A percentile compares a stretch with the other conserved stretches of the same genome.
phyloP scores from a whole-genome alignment of 2,797 vertebrate genomes.

The Oceanodroma leucorhoa region DNA sequence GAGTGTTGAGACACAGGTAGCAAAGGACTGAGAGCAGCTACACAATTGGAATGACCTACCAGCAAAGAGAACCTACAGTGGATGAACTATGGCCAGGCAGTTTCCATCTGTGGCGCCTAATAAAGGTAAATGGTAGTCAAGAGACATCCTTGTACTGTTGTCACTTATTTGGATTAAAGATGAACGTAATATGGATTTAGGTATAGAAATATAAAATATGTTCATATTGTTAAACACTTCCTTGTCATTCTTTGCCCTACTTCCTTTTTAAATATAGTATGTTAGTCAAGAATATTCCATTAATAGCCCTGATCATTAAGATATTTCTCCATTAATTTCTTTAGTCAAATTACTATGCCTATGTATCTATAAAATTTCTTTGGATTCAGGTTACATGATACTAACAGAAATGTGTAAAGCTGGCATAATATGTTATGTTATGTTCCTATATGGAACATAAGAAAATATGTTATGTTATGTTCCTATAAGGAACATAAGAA shows the following conservation, averaged over 20 bases:
- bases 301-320: neutral
- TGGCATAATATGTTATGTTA: too few species aligned
- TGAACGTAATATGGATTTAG: neutral
- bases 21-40: neutral
- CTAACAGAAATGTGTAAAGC: neutral
- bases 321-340: neutral
- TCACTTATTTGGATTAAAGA: neutral
- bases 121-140: neutral
- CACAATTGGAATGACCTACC: neutral
- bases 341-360: neutral
- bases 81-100: neutral
- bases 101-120: neutral
- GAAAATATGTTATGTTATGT: too few species aligned
- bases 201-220: neutral
- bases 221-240: neutral
- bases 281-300: neutral
- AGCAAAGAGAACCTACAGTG: neutral
- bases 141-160: neutral
- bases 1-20: neutral
- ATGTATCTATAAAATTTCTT: neutral
- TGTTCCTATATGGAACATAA: too few species aligned
- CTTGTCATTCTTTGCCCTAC: neutral
- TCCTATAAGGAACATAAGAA: neutral
- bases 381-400: neutral
- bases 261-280: neutral